Evolutionary conservation across 2,888 invertebrate genomes (phyloP).

Genomic region (Polyommatus iphigenia): DNA sequence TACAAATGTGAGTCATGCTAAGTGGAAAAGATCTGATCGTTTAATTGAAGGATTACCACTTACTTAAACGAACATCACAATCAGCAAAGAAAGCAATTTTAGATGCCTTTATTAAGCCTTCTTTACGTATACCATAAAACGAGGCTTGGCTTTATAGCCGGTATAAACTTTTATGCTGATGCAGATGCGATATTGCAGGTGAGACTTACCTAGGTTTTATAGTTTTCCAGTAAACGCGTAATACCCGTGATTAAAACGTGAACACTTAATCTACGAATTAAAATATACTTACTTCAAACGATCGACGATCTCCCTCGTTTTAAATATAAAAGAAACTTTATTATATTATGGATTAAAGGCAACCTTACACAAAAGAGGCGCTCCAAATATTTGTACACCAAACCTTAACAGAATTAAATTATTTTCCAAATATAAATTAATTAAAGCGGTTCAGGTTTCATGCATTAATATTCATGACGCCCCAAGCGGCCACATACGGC

Average conservation of each 20-base stretch:
- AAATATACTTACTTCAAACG: neutral
- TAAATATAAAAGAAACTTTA: neutral
- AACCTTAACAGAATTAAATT: neutral
- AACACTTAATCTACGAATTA: neutral
- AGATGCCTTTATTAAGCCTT: neutral
- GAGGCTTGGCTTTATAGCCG: neutral
- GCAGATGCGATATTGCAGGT: constrained; percentile 11
- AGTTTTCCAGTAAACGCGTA: constrained; percentile 20
- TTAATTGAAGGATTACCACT: neutral
- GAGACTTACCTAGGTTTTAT: constrained; percentile 11
- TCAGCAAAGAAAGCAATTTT: neutral
- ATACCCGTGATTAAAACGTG: neutral
- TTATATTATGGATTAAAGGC: neutral
- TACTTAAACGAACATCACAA: neutral
- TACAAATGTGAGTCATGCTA: neutral
- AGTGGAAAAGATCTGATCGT: neutral
- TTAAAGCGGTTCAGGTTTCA: neutral
- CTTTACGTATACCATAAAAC: constrained; percentile 18
- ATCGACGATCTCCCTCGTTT: neutral
- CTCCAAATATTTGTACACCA: neutral
- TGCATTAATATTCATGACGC: no score
- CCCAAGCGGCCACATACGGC: no score
- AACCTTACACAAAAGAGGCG: neutral
- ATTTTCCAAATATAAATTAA: neutral
- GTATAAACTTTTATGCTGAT: constrained; percentile 22